Base-by-base conservation (phyloP, 2,888 invertebrate species). In the Ypsolopha scabrella region DNA sequence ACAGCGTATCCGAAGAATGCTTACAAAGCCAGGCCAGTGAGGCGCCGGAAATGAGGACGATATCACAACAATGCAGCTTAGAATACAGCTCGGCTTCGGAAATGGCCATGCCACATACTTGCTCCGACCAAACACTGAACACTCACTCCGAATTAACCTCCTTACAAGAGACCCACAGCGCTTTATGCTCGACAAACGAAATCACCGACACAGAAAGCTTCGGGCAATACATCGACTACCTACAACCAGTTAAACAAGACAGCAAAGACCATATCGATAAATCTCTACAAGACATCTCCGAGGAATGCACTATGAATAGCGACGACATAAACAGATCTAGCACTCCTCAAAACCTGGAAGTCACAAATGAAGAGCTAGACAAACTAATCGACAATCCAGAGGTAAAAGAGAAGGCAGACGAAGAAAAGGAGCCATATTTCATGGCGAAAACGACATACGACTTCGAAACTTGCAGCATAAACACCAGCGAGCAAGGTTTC, bases 21-120 rank as follows among this genome's bases (percentile, higher is more conserved):
- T 60, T 87, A 41, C 80, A 81, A 52, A 81, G 80, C 51, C 79
- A 80, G 14, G 80, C 80, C 0, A 66, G 62, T 41, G 82, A 81
- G 34, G 79, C 70, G 45, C 86, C 87, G 4, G 85, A 85, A 56
- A 87, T 91, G 87, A 78, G 91, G 33, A 91, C 91, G 0, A 90
- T 92, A 35, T 92, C 92, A 0, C 92, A 92, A 59, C 92, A 92
- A 58, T 92, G 92, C 60, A 92, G 91, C 53, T 73, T 92, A 47
- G 92, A 92, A 62, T 92, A 91, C 61, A 91, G 90, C 56, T 91
- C 92, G 0, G 89, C 89, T 0, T 87, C 87, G 1, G 86, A 87
- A 68, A 82, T 81, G 57, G 87, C 87, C 0, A 76, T 87, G 69
- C 87, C 87, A 0, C 80, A 87, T 56, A 83, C 87, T 0, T 86